phyloP scores from a whole-genome alignment of 1,140 invertebrate species.

The Pararge aegeria region DNA sequence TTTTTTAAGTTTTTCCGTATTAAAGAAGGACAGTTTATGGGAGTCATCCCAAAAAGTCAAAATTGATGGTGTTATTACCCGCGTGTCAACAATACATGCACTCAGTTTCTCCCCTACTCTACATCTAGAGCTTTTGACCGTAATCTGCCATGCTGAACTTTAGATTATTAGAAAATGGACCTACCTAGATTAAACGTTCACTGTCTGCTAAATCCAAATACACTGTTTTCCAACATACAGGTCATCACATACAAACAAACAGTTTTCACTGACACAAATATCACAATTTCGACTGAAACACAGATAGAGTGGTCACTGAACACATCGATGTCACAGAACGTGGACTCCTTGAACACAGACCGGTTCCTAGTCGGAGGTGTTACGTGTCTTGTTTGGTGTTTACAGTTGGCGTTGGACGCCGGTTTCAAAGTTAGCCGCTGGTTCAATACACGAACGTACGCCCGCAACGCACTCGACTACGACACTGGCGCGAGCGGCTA shows the following conservation, averaged over 20 bases:
- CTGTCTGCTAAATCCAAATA: slow-evolving; percentile 29
- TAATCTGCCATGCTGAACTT: slow-evolving; percentile 39
- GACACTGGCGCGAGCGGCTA: slow-evolving; percentile 49
- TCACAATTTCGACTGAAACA: slow-evolving; percentile 37
- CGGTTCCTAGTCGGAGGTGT: slow-evolving; percentile 58
- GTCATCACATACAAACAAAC: slow-evolving; percentile 47
- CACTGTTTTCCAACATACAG: slow-evolving; percentile 35
- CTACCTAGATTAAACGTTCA: slow-evolving; percentile 58
- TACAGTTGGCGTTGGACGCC: slow-evolving; percentile 41
- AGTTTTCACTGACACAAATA: slow-evolving; percentile 47
- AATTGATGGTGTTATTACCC: slow-evolving; percentile 35
- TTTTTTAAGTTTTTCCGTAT: too few relatives aligned
- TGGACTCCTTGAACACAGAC: slow-evolving; percentile 49
- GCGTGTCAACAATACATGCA: slow-evolving; percentile 67
- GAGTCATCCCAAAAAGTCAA: slow-evolving; percentile 13
- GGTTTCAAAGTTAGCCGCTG: slow-evolving; percentile 19
- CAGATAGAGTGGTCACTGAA: slow-evolving; percentile 47
- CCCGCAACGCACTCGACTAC: slow-evolving; percentile 46
- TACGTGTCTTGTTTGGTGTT: slow-evolving; percentile 51
- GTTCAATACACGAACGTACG: slow-evolving; percentile 39
- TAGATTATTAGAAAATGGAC: slow-evolving; percentile 40
- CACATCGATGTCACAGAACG: slow-evolving; percentile 58
- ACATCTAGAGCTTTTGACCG: slow-evolving; percentile 60
- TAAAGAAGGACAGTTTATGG: background rate
- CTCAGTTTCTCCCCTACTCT: slow-evolving; percentile 59